These are phyloP conservation scores for Monochamus alternatus DNA, from an alignment of 2,888 invertebrate species.

Conservation along the genomic window DNA sequence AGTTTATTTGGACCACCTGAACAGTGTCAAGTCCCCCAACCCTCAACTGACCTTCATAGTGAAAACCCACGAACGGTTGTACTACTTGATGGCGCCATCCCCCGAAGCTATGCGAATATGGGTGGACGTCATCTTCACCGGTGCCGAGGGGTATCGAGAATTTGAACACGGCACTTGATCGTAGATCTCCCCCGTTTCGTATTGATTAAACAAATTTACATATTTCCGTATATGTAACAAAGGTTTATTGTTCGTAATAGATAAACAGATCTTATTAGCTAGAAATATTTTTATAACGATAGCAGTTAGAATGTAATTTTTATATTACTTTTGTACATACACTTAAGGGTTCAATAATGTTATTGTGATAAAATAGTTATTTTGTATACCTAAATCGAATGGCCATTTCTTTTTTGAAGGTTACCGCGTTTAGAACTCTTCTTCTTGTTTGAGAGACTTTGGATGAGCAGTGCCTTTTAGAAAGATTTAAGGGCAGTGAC, in stretches of 20 bases:
- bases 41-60: constrained; percentile 95
- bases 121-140: constrained; percentile 96
- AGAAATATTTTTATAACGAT: constrained; percentile 44
- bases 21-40: constrained; percentile 92
- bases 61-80: constrained; percentile 91
- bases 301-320: constrained; percentile 41
- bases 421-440: constrained; percentile 29
- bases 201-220: constrained; percentile 30
- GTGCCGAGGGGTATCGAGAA: constrained; percentile 90
- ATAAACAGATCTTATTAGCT: constrained; percentile 43
- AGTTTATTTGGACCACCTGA: constrained; percentile 96
- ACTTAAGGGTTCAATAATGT: constrained; percentile 30
- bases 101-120: constrained; percentile 96
- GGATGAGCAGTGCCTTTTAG: constrained; percentile 34
- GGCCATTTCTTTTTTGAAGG: constrained; percentile 29
- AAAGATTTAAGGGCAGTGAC: constrained; percentile 19
- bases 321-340: constrained; percentile 48
- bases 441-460: constrained; percentile 15
- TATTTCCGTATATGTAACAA: constrained; percentile 30
- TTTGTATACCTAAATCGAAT: constrained; percentile 20
- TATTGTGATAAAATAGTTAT: constrained; percentile 44
- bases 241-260: constrained; percentile 37
- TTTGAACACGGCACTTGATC: constrained; percentile 73
- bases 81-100: constrained; percentile 93
- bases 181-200: constrained; percentile 15